Percentiles rank a stretch among this genome's conserved stretches.
Conservation (phyloP, 2,797 vertebrate genomes). For the Aphelocoma californica region DNA sequence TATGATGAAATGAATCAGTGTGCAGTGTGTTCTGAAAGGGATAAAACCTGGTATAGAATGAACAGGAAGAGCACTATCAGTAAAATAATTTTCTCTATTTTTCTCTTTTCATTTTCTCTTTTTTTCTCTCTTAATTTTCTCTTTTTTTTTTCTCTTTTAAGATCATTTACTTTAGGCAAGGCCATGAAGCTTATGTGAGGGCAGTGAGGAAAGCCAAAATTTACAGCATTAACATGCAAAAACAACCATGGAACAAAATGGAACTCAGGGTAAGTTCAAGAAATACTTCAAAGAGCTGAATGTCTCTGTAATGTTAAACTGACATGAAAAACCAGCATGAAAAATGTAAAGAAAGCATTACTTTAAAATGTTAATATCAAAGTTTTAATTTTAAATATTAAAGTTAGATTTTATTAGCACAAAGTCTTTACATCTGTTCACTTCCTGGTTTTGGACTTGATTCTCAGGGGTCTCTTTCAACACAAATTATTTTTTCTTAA, state of each 20-base stretch:
- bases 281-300: background rate
- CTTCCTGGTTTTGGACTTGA: background rate
- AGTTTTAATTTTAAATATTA: background rate
- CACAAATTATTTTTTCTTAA: background rate
- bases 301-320: background rate
- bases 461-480: background rate
- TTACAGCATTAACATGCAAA: slow-evolving; percentile 94
- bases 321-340: background rate
- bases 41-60: background rate
- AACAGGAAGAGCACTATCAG: background rate
- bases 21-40: background rate
- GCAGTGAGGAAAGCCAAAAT: slow-evolving; percentile 93
- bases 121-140: slow-evolving; percentile 47
- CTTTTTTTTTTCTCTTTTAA: slow-evolving; percentile 52
- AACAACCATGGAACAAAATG: slow-evolving; percentile 98
- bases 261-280: slow-evolving; percentile 90
- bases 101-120: background rate
- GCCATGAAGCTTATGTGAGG: slow-evolving; percentile 95
- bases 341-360: background rate
- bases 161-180: slow-evolving; percentile 98
- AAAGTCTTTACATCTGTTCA: background rate
- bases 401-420: background rate
- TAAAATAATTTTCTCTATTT: background rate
- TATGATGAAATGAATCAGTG: background rate
- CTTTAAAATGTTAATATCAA: background rate